phyloP scores from a whole-genome alignment of 2,797 vertebrate genomes.

The Sphenodon punctatus region DNA sequence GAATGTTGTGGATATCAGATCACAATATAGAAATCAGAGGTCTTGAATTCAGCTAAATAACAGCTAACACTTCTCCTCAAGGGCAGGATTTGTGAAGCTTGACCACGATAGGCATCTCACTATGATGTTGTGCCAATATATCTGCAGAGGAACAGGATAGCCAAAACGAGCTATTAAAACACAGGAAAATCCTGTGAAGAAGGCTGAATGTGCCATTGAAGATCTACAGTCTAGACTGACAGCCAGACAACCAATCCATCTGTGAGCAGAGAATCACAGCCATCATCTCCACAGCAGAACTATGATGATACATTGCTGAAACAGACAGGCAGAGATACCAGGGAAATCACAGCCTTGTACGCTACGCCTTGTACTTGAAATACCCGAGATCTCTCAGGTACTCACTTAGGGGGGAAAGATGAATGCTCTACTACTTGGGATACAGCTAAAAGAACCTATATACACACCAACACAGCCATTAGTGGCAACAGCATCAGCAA shows the following conservation, averaged over 20 bases:
- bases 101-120: background rate
- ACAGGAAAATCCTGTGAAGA: background rate
- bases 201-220: background rate
- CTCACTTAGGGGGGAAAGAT: background rate
- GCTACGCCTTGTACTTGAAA: background rate
- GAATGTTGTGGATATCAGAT: background rate
- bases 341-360: background rate
- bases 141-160: background rate
- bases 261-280: background rate
- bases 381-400: background rate
- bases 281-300: background rate
- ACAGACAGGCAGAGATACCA: background rate
- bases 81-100: background rate
- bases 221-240: background rate
- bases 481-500: background rate
- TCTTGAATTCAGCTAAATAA: background rate
- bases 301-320: rapidly evolving
- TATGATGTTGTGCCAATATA: background rate
- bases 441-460: background rate
- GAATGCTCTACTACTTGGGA: background rate
- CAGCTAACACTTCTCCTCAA: background rate
- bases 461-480: background rate
- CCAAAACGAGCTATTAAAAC: background rate
- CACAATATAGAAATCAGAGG: background rate
- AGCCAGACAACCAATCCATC: background rate